Base-by-base conservation (phyloP, 2,888 invertebrate genomes). In the Aleiodes testaceus region DNA sequence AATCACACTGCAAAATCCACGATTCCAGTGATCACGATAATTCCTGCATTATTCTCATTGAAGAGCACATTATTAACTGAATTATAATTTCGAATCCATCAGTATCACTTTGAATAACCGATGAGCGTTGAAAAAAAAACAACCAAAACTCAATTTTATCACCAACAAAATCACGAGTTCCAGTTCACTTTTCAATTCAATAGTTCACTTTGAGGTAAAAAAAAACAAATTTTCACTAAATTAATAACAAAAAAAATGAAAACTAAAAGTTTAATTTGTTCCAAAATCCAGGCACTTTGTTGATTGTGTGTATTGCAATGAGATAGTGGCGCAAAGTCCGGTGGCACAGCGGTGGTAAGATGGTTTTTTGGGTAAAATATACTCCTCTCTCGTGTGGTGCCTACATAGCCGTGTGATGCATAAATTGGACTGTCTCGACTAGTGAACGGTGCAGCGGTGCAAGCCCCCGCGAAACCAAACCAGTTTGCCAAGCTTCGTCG, bases 401-500 rank as follows among this genome's bases (percentile, higher is more conserved):
- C 87, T 87, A 87, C 87, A 87, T 87, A 87, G 87, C 86, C 87
- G 86, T 86, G 83, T 86, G 83, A 86, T 87, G 85, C 87, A 87
- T 87, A 86, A 87, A 86, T 87, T 86, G 86, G 87, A 87, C 87
- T 87, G 87, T 81, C 85, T 81, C 83, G 82, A 84, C 30, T 52
- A 53, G 82, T 81, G 83, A 83, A 82, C 83, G 84, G 80, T 85
- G 85, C 86, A 86, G 81, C 80, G 85, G 83, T 85, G 85, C 86
- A 85, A 86, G 86, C 86, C 86, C 73, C 82, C 81, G 82, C 84
- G 82, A 85, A 84, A 84, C 84, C 82, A 86, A 86, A 86, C 86
- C 86, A 86, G 86, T 86, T 86, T 86, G 81, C 80, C 79, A 77
- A 78, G 76, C 74, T 52, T 66, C 73, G 80, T 80, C 36, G 36